Conservation (phyloP, 2,113 vertebrate species). For the Furnarius figulus region DNA sequence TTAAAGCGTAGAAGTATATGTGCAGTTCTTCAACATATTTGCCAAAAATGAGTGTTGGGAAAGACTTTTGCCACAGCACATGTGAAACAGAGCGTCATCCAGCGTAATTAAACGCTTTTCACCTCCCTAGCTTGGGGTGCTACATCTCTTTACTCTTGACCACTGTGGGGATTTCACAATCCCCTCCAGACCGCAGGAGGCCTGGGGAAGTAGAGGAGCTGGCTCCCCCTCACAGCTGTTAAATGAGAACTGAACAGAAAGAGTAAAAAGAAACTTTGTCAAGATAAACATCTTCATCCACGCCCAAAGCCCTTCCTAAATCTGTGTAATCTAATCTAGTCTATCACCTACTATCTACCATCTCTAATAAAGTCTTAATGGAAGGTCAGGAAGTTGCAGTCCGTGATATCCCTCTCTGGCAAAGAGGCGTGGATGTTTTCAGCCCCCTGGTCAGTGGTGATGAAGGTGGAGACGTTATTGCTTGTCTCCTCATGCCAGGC, state of each 20-base stretch:
- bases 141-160: too few species aligned
- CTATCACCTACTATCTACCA: not conserved
- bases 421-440: slow-evolving; percentile 68
- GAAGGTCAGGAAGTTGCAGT: accelerated
- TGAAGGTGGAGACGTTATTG: slow-evolving; percentile 70
- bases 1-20: not conserved
- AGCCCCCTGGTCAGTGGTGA: slow-evolving; percentile 79
- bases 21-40: not conserved
- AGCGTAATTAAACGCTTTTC: too few species aligned
- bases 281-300: not conserved
- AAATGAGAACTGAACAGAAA: not conserved
- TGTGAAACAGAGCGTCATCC: too few species aligned
- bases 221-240: too few species aligned
- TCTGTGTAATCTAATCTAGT: not conserved
- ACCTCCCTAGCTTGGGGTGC: too few species aligned
- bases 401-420: not conserved
- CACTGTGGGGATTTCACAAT: too few species aligned
- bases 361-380: not conserved
- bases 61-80: too few species aligned
- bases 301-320: not conserved
- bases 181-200: too few species aligned
- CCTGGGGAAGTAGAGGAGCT: too few species aligned
- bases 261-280: not conserved
- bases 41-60: not conserved
- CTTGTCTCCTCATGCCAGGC: slow-evolving; percentile 81